Evolutionary conservation across 1,140 invertebrate species (phyloP).

Genomic region (Pomacea maculata): DNA sequence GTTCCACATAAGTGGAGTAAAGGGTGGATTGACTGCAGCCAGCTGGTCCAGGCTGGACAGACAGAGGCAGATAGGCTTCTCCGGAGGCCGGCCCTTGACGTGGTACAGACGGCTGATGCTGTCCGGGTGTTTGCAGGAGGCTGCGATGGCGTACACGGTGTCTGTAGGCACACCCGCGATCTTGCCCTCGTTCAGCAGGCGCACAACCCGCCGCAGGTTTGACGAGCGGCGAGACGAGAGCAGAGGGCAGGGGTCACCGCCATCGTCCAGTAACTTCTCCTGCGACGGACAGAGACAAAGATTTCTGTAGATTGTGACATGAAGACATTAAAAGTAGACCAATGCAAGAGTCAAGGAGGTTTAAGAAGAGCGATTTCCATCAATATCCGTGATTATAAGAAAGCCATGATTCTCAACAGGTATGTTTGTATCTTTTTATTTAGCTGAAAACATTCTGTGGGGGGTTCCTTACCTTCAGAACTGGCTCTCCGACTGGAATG

Average conservation of each 20-base stretch:
- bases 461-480: slow-evolving; percentile 33
- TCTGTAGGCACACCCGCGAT: slow-evolving; percentile 52
- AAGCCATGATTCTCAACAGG: too few species aligned
- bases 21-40: slow-evolving; percentile 38
- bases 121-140: slow-evolving; percentile 47
- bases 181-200: slow-evolving; percentile 39
- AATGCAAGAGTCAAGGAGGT: too few species aligned
- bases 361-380: too few species aligned
- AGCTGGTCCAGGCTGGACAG: slow-evolving; percentile 49
- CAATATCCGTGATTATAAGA: too few species aligned
- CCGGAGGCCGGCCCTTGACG: slow-evolving; percentile 45
- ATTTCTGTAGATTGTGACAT: too few species aligned
- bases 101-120: slow-evolving; percentile 48
- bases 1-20: slow-evolving; percentile 43
- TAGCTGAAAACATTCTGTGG: too few species aligned
- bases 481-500: slow-evolving; percentile 43
- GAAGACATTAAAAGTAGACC: too few species aligned
- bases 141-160: slow-evolving; percentile 50
- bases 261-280: slow-evolving; percentile 26
- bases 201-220: slow-evolving; percentile 35
- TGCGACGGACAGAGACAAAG: not conserved
- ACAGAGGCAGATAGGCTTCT: slow-evolving; percentile 54
- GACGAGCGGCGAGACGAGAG: slow-evolving; percentile 45
- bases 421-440: too few species aligned
- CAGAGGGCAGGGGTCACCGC: slow-evolving; percentile 32